Evolutionary conservation across 2,888 invertebrate genomes (phyloP).

Genomic region (Eilema sororculum): DNA sequence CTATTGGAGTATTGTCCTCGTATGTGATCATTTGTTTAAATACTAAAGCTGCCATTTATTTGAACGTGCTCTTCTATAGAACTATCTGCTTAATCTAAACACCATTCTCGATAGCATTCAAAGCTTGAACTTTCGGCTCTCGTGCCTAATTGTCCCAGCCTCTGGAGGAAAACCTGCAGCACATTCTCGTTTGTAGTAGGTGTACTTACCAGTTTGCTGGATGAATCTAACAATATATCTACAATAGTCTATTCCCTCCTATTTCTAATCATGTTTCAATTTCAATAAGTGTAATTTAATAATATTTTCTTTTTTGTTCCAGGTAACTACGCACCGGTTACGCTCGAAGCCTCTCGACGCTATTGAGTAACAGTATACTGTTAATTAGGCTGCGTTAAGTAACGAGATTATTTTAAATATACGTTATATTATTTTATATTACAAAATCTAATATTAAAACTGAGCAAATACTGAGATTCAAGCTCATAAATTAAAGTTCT

Average conservation of each 20-base stretch:
- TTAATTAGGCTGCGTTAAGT: slow-evolving; percentile 20
- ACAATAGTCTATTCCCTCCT: background rate
- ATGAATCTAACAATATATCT: background rate
- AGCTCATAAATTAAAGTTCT: background rate
- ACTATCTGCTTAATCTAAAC: too few relatives aligned
- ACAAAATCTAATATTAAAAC: background rate
- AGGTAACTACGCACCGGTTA: slow-evolving; percentile 20
- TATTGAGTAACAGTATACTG: slow-evolving; percentile 13
- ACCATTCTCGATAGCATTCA: too few relatives aligned
- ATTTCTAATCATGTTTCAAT: background rate
- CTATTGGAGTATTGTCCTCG: background rate
- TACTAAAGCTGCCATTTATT: too few relatives aligned
- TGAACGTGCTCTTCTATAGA: too few relatives aligned
- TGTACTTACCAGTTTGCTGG: background rate
- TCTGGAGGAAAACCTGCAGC: background rate
- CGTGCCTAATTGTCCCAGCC: background rate
- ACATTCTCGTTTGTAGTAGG: background rate
- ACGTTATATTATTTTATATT: background rate
- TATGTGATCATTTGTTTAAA: background rate
- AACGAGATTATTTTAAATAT: slow-evolving; percentile 13
- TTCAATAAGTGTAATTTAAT: slow-evolving; percentile 6
- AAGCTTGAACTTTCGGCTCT: background rate
- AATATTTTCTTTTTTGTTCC: slow-evolving; percentile 16
- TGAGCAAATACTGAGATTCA: background rate
- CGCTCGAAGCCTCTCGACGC: slow-evolving; percentile 13